Evolutionary conservation across 2,888 invertebrate species (phyloP).

Genomic region (Resseliella maxima): DNA sequence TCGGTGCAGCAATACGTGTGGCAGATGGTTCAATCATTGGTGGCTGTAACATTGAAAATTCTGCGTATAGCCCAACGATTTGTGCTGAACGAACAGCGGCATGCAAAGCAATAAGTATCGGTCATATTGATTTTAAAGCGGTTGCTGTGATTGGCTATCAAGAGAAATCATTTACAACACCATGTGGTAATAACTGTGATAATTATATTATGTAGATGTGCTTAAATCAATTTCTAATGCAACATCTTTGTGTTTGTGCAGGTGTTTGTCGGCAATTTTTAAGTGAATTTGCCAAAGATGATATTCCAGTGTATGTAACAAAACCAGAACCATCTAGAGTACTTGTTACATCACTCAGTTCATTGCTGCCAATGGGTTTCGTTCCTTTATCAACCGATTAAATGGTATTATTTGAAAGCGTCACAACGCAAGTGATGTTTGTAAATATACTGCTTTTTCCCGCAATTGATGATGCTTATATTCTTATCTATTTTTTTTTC

Average conservation of each 20-base stretch:
- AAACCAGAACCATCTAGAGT: constrained; percentile 77
- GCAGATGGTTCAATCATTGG: constrained; percentile 75
- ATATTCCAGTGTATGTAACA: constrained; percentile 79
- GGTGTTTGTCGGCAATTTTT: constrained; percentile 86
- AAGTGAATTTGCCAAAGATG: constrained; percentile 76
- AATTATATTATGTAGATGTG: too few species aligned
- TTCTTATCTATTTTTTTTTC: too few species aligned
- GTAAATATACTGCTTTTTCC: too few species aligned
- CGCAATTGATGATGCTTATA: too few species aligned
- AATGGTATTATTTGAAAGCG: not conserved
- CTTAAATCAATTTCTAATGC: too few species aligned
- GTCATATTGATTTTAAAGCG: constrained; percentile 76
- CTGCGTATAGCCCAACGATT: constrained; percentile 79
- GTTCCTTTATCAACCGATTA: not conserved
- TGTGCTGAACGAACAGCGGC: constrained; percentile 93
- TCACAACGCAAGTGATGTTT: not conserved
- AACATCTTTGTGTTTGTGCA: too few species aligned
- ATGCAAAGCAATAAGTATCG: constrained; percentile 86
- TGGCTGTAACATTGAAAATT: constrained; percentile 95
- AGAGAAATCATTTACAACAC: constrained; percentile 76
- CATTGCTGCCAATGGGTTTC: constrained; percentile 73
- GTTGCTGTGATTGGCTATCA: constrained; percentile 80
- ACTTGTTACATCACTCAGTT: constrained; percentile 72
- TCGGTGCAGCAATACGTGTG: constrained; percentile 85
- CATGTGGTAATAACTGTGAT: too few species aligned